phyloP scores from a whole-genome alignment of 1,140 invertebrate species.

The Eupeodes corollae region DNA sequence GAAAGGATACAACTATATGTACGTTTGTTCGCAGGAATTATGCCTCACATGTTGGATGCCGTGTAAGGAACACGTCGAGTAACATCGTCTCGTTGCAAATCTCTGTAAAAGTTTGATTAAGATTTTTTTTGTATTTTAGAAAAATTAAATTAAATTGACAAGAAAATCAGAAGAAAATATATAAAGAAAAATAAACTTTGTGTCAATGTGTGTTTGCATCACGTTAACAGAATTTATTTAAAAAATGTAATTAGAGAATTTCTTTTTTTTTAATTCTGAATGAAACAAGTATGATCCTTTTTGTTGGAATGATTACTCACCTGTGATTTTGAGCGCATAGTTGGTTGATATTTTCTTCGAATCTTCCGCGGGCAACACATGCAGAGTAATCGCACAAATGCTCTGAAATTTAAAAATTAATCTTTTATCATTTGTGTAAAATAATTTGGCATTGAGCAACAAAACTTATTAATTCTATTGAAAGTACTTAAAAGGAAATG shows the following conservation, averaged over 20 bases:
- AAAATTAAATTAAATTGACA: not conserved
- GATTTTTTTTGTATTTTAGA: not conserved
- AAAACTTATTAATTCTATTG: too few relatives aligned
- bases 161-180: not conserved
- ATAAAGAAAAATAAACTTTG: not conserved
- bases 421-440: too few relatives aligned
- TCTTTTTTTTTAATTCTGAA: not conserved
- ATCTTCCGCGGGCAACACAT: slow-evolving; percentile 66
- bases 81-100: slow-evolving; percentile 59
- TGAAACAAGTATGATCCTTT: too few relatives aligned
- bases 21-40: slow-evolving; percentile 65
- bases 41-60: slow-evolving; percentile 53
- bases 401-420: slow-evolving; percentile 45
- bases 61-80: slow-evolving; percentile 54
- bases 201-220: not conserved
- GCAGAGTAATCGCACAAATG: slow-evolving; percentile 68
- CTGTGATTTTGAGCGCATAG: slow-evolving; percentile 68
- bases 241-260: not conserved
- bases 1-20: slow-evolving; percentile 47
- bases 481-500: too few relatives aligned
- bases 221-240: slow-evolving; percentile 1
- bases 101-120: slow-evolving; percentile 44
- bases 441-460: too few relatives aligned
- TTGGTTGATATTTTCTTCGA: slow-evolving; percentile 62
- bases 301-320: slow-evolving; percentile 44